Conservation (phyloP, 2,113 vertebrate genomes). For the Terrapene triunguis region DNA sequence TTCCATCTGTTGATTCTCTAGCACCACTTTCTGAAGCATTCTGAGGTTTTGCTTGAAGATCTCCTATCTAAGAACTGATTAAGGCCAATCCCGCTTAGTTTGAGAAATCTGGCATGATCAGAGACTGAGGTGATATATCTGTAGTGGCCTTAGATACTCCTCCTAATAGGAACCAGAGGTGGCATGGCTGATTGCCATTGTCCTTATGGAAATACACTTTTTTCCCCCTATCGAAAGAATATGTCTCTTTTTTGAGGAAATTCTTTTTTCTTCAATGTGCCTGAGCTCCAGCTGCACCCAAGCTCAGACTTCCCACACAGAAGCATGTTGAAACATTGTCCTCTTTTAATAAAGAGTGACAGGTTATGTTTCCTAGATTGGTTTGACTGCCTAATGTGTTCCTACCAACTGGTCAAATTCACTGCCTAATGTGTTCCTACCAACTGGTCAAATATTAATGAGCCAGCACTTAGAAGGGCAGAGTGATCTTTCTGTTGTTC, state of each 20-base stretch:
- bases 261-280: not conserved
- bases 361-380: conserved; percentile 39
- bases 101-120: not conserved
- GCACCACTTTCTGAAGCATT: not conserved
- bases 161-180: not conserved
- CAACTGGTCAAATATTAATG: conserved; percentile 50
- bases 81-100: not conserved
- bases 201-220: not conserved
- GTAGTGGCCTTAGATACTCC: not conserved
- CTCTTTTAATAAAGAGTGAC: conserved; percentile 22
- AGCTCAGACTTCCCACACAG: not conserved
- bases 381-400: conserved; percentile 19
- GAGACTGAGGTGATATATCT: not conserved
- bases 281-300: not conserved
- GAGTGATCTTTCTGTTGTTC: conserved; percentile 57
- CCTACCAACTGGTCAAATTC: conserved; percentile 33
- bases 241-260: not conserved
- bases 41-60: not conserved
- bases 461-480: conserved; percentile 47
- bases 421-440: not conserved
- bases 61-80: not conserved
- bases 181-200: conserved; percentile 15
- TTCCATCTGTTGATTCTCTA: not conserved
- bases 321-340: conserved; percentile 6
- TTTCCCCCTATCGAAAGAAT: not conserved